Evolutionary conservation across 1,140 invertebrate species (phyloP).

Genomic region (Drosophila pseudoananassae): DNA sequence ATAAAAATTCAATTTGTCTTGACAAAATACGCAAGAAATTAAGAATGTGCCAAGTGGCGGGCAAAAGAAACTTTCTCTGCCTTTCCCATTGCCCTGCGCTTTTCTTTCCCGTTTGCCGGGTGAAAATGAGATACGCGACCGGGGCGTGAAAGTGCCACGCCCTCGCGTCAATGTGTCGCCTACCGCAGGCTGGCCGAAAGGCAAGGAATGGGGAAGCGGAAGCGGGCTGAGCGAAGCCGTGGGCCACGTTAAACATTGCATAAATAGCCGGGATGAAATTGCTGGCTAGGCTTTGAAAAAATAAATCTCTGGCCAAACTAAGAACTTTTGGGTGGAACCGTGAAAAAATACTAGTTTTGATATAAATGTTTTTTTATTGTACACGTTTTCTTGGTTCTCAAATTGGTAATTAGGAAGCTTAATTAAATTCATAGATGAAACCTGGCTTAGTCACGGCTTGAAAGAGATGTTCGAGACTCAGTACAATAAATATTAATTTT

Average conservation of each 20-base stretch:
- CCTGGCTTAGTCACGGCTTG: too few species aligned
- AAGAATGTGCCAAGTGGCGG: slow-evolving; percentile 81
- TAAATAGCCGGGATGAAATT: slow-evolving; percentile 62
- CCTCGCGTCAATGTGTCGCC: slow-evolving; percentile 37
- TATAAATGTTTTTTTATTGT: too few species aligned
- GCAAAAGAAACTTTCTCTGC: slow-evolving; percentile 77
- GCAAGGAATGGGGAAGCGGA: slow-evolving; percentile 1
- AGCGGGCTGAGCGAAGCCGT: slow-evolving; percentile 26
- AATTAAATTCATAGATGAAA: too few species aligned
- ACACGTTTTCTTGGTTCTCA: too few species aligned
- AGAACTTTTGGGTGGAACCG: slow-evolving; percentile 18
- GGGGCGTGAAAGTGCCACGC: slow-evolving; percentile 72
- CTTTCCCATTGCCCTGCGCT: slow-evolving; percentile 43
- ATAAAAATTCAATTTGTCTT: slow-evolving; percentile 83
- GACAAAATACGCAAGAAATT: slow-evolving; percentile 82
- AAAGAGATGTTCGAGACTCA: too few species aligned
- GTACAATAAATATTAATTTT: too few species aligned
- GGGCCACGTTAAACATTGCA: slow-evolving; percentile 76
- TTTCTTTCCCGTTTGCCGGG: slow-evolving; percentile 49
- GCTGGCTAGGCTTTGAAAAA: slow-evolving; percentile 24
- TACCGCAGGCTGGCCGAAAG: not conserved
- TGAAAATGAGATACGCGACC: slow-evolving; percentile 76
- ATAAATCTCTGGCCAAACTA: slow-evolving; percentile 32
- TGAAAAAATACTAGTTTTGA: slow-evolving; percentile 1
- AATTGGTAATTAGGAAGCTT: too few species aligned